A percentile compares a stretch with the other conserved stretches of the same genome.
Conservation (phyloP, 2,797 vertebrate genomes). For the Coracias cyanogaster region DNA sequence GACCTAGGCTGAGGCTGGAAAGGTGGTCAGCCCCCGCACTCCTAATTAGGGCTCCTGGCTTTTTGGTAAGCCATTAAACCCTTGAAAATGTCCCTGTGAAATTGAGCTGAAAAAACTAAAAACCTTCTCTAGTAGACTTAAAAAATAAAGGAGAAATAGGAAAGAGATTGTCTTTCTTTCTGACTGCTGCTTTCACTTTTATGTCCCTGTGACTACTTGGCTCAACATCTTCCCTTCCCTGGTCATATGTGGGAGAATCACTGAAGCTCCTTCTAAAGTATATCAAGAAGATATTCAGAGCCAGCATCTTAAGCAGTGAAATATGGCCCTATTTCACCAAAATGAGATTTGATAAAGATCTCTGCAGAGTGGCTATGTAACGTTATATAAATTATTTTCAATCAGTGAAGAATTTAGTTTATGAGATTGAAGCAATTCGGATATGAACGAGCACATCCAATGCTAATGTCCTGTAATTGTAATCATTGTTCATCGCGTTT, state of each 20-base stretch:
- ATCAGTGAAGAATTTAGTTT: background rate
- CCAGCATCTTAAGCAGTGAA: background rate
- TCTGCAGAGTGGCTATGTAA: background rate
- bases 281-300: background rate
- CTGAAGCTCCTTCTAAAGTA: background rate
- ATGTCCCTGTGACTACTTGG: background rate
- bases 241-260: rapidly evolving
- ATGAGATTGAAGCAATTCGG: background rate
- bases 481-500: background rate
- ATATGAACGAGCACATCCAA: background rate
- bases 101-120: background rate
- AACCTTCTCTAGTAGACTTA: background rate
- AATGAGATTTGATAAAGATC: background rate
- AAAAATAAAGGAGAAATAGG: background rate
- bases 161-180: background rate
- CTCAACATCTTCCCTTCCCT: background rate
- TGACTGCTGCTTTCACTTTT: background rate
- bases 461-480: background rate
- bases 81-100: background rate
- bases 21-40: background rate
- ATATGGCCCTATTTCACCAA: background rate
- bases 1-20: background rate
- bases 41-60: background rate
- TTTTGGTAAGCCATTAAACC: background rate
- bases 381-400: background rate